A percentile compares a stretch with the other conserved stretches of the same genome.
These are phyloP conservation scores for Mormyrus lacerda DNA, from an alignment of 2,113 vertebrate genomes.

Conservation along the genomic window DNA sequence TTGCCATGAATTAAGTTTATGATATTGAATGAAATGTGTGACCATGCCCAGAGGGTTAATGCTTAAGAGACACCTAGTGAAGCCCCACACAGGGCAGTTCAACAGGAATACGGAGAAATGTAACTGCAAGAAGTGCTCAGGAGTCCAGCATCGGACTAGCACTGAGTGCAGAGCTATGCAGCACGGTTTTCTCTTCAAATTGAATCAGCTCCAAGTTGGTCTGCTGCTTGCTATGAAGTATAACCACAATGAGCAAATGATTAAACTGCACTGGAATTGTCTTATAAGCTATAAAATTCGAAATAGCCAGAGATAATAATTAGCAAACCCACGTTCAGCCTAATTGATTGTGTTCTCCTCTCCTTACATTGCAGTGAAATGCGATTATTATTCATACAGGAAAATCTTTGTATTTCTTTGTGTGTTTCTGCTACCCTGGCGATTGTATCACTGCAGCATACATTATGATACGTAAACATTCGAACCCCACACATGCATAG, in stretches of 20 bases:
- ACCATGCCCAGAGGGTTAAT: too few species aligned
- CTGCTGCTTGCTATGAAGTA: background rate
- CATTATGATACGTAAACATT: background rate
- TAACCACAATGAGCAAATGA: background rate
- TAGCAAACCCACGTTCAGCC: background rate
- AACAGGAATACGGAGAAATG: background rate
- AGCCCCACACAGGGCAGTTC: background rate
- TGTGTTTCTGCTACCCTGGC: background rate
- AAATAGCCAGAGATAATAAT: background rate
- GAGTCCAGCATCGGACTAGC: background rate
- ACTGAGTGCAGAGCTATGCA: background rate
- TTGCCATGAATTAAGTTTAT: too few species aligned
- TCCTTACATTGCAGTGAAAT: background rate
- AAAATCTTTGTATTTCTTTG: background rate
- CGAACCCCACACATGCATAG: background rate
- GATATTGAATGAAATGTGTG: too few species aligned
- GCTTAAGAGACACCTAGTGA: background rate
- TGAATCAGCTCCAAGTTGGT: background rate
- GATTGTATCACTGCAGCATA: background rate
- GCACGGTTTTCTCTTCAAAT: background rate
- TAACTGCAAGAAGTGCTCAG: background rate
- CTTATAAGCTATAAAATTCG: background rate
- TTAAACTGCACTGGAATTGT: background rate
- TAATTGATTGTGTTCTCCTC: background rate
- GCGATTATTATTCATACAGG: background rate